Conservation (phyloP, 2,888 invertebrate genomes). For the Apotomis betuletana region DNA sequence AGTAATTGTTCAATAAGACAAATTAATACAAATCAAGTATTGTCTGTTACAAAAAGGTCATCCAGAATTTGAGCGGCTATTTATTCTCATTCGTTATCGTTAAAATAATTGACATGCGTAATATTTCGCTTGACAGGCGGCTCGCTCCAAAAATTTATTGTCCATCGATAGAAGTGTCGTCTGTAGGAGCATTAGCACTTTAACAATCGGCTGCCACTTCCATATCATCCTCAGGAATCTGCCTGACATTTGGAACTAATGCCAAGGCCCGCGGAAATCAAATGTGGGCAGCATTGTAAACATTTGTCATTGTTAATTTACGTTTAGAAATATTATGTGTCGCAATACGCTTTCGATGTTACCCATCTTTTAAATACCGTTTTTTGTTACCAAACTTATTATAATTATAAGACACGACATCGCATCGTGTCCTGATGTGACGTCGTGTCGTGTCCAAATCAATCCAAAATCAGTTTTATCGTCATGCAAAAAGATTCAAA, state of each 20-base stretch:
- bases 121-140: conserved; percentile 43
- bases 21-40: conserved; percentile 21
- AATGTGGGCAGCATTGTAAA: conserved; percentile 74
- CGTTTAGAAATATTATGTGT: conserved; percentile 60
- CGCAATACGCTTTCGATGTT: conserved; percentile 47
- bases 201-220: conserved; percentile 59
- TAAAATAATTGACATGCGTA: conserved; percentile 41
- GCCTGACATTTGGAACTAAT: conserved; percentile 71
- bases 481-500: too few relatives aligned
- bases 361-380: conserved; percentile 55
- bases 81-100: conserved; percentile 39
- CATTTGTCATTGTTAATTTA: conserved; percentile 69
- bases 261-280: conserved; percentile 68
- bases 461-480: too few relatives aligned
- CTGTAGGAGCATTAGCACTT: conserved; percentile 62
- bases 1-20: not conserved
- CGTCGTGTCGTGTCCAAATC: too few relatives aligned
- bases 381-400: conserved; percentile 3
- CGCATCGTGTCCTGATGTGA: too few relatives aligned
- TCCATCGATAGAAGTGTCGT: conserved; percentile 65
- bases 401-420: too few relatives aligned
- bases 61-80: conserved; percentile 35
- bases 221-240: conserved; percentile 76
- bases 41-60: conserved; percentile 32
- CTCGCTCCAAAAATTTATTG: conserved; percentile 45